Conservation (phyloP, 2,888 invertebrate species). For the Chrysolina haemoptera region DNA sequence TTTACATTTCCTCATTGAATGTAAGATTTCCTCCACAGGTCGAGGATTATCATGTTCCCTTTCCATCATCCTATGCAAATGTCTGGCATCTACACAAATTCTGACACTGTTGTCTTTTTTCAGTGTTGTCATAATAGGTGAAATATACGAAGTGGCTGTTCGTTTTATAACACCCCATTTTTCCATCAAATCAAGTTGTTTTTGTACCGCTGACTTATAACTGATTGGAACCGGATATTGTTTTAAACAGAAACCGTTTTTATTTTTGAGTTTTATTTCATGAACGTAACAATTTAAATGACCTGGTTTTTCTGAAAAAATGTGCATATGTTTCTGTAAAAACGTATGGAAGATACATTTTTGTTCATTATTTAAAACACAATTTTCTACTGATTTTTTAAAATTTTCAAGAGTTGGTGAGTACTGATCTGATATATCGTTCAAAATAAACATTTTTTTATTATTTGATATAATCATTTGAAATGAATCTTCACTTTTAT, state of each 20-base stretch:
- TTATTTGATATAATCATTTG: neutral
- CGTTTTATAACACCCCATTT: constrained; percentile 20
- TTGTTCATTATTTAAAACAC: constrained; percentile 3
- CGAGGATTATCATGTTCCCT: constrained; percentile 41
- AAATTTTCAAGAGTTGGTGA: neutral
- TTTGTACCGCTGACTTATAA: constrained; percentile 13
- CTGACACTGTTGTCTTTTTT: constrained; percentile 44
- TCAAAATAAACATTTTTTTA: neutral
- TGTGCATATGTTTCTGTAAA: constrained; percentile 2
- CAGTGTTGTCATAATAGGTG: constrained; percentile 37
- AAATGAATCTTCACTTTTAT: neutral
- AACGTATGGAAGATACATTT: neutral
- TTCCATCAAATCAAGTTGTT: constrained; percentile 10
- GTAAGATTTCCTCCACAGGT: constrained; percentile 41
- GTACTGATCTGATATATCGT: neutral
- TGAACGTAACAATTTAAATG: neutral
- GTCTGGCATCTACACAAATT: constrained; percentile 45
- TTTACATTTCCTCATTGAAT: constrained; percentile 15
- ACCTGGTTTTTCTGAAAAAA: constrained; percentile 15
- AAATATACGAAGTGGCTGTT: constrained; percentile 40
- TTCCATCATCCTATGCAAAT: constrained; percentile 41
- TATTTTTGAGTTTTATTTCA: constrained; percentile 8
- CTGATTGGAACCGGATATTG: constrained; percentile 8
- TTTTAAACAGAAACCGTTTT: constrained; percentile 10
- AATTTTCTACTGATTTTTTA: neutral